Evolutionary conservation across 2,888 invertebrate genomes (phyloP).

Genomic region (Tortrix viridana): DNA sequence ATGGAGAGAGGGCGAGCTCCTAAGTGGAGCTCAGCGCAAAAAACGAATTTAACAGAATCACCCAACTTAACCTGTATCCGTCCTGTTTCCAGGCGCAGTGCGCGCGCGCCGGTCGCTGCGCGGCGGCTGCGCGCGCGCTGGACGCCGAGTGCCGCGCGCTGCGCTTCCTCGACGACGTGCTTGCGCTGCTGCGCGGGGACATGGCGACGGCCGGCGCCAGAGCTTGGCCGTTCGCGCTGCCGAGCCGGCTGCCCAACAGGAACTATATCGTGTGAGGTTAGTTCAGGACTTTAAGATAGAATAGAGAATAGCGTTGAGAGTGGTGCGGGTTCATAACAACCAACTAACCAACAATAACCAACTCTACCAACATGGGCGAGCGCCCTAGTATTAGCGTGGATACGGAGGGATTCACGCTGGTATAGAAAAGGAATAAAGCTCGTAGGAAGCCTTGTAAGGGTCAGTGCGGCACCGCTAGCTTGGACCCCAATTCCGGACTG

Average conservation of each 20-base stretch:
- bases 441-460: no score
- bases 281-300: constrained; percentile 31
- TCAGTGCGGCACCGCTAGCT: no score
- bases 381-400: no score
- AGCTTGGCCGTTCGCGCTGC: constrained; percentile 77
- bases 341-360: no score
- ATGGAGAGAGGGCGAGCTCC: no score
- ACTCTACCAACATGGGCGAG: no score
- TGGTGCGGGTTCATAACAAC: no score
- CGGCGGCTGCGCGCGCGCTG: constrained; percentile 75
- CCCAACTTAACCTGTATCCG: background rate
- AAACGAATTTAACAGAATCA: background rate
- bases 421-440: no score
- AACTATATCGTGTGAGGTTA: constrained; percentile 72
- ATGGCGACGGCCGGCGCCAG: constrained; percentile 65
- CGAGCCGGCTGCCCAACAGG: constrained; percentile 56
- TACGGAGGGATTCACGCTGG: no score
- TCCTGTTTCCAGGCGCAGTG: constrained; percentile 59
- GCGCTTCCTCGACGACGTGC: constrained; percentile 82
- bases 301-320: no score
- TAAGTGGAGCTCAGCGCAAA: no score
- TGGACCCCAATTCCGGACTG: no score
- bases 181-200: constrained; percentile 81
- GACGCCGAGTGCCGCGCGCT: constrained; percentile 75
- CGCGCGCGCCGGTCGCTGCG: constrained; percentile 70